Evolutionary conservation across 1,140 invertebrate species (phyloP), one percentile per base, ranked within the genome.

Genomic region (Cydia splendana): DNA sequence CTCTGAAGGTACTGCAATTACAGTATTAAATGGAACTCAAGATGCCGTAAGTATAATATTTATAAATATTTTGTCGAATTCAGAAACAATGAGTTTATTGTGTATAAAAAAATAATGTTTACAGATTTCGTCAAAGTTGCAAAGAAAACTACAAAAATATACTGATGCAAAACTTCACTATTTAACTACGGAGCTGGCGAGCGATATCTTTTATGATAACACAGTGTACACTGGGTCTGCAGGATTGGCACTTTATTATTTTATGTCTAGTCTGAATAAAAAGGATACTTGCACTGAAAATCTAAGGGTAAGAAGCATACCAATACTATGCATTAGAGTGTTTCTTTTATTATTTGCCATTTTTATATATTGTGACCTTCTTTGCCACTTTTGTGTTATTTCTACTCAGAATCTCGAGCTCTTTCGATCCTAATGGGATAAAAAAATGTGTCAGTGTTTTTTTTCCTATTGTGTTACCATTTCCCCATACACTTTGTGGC

Each of bases 171-270:
- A 91, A 82, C 78, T 91, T 28, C 15, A 84, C 51, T 20, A 80
- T 7, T 75, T 91, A 30, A 79, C 62, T 45, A 84, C 79, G 20
- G 79, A 83, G 75, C 80, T 88, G 80, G 76, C 82, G 76, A 84
- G 77, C 34, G 84, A 92, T 77, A 85, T 91, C 65, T 90, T 87
- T 80, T 79, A 85, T 84, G 94, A 94, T 88, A 88, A 88, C 78
- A 92, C 91, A 53, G 91, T 95, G 7, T 95, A 94, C 77, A 95
- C 94, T 62, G 94, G 94, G 28, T 94, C 94, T 76, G 81, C 89
- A 57, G 94, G 94, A 34, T 77, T 94, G 51, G 93, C 94, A 65
- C 80, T 94, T 38, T 90, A 82, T 78, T 87, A 90, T 79, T 83
- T 90, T 65, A 82, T 80, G 51, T 76, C 69, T 71, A 76, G 83